phyloP scores from a whole-genome alignment of 2,113 vertebrate species.

The Dolichallabes microphthalmus region DNA sequence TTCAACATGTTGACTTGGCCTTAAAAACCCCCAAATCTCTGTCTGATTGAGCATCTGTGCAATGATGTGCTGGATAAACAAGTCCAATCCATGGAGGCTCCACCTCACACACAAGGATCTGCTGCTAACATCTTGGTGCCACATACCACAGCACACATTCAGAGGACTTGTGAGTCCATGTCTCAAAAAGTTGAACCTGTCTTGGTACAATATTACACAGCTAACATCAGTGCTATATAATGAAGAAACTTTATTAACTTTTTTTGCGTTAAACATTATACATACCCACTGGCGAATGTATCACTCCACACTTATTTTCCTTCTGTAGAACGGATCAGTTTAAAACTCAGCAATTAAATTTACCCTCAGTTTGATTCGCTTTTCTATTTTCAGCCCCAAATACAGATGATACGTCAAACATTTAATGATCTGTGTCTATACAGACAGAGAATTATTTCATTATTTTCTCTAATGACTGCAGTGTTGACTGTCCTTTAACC shows the following conservation, averaged over 20 bases:
- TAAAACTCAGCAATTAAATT: background rate
- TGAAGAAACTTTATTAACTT: background rate
- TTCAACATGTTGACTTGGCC: too few species aligned
- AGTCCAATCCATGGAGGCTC: too few species aligned
- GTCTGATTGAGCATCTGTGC: too few species aligned
- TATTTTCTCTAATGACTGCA: slow-evolving; percentile 13
- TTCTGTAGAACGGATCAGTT: background rate
- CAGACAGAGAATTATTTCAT: slow-evolving; percentile 19
- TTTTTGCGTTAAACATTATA: background rate
- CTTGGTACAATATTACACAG: too few species aligned
- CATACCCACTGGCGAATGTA: background rate
- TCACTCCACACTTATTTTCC: background rate
- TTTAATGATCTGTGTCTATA: slow-evolving; percentile 20
- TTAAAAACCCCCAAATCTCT: too few species aligned
- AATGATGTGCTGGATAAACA: too few species aligned
- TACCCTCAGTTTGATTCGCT: background rate
- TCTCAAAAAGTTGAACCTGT: too few species aligned
- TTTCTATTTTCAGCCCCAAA: background rate
- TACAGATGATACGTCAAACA: slow-evolving; percentile 12
- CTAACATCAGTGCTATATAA: background rate
- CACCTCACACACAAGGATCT: too few species aligned
- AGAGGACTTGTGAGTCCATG: too few species aligned
- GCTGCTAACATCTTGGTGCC: too few species aligned
- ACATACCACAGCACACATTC: too few species aligned
- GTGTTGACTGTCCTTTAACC: slow-evolving; percentile 34